These are phyloP conservation scores for Rhagonycha fulva DNA, from an alignment of 2,888 invertebrate species.

Conservation along the genomic window DNA sequence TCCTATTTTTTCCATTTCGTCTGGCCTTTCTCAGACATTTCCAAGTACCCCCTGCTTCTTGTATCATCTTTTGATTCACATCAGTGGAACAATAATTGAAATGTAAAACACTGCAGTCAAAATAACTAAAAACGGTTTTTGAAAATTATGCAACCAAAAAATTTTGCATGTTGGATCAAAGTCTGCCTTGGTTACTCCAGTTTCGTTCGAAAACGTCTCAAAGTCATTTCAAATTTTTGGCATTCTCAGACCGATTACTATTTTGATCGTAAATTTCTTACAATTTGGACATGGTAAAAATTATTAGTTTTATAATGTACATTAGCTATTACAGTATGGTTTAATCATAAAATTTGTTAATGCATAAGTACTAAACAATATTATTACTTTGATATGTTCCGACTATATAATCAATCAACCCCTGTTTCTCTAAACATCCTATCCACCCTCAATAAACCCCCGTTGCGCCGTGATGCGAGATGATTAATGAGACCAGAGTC, in stretches of 20 bases:
- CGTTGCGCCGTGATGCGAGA: slow-evolving; percentile 40
- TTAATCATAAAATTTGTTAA: neutral
- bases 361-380: neutral
- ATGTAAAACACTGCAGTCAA: no score
- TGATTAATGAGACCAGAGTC: slow-evolving; percentile 46
- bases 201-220: neutral
- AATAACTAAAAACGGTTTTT: no score
- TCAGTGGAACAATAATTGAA: no score
- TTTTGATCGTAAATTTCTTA: neutral
- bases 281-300: neutral
- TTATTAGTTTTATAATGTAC: neutral
- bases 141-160: no score
- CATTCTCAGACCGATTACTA: neutral
- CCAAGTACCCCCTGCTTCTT: no score
- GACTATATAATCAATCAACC: slow-evolving; percentile 39
- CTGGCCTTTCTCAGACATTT: no score
- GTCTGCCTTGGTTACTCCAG: neutral
- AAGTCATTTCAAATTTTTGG: no score
- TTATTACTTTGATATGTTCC: slow-evolving; percentile 24
- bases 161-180: no score
- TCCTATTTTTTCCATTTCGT: no score
- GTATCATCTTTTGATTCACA: no score
- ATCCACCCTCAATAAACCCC: slow-evolving; percentile 35
- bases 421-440: slow-evolving; percentile 34
- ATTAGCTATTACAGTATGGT: neutral